These are phyloP conservation scores for Lepidochitona cinerea DNA, from an alignment of 2,888 invertebrate species.

Conservation along the genomic window DNA sequence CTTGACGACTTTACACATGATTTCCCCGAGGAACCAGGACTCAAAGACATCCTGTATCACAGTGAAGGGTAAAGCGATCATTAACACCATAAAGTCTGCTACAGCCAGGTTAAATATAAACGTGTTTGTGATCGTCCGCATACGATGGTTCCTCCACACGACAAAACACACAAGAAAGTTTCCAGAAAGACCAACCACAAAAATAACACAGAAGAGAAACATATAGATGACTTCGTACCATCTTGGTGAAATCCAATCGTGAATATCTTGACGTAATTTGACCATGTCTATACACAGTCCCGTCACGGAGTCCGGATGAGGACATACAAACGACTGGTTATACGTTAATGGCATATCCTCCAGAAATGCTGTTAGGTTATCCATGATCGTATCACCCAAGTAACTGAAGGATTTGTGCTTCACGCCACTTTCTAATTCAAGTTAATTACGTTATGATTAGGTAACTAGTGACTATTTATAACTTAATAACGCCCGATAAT, in stretches of 20 bases:
- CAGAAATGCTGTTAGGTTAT: no score
- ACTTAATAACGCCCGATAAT: no score
- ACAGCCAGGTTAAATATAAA: conserved; percentile 36
- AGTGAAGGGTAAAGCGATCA: conserved; percentile 31
- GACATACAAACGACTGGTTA: no score
- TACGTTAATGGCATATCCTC: no score
- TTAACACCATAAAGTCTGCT: conserved; percentile 33
- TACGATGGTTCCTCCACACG: conserved; percentile 20
- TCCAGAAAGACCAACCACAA: conserved; percentile 23
- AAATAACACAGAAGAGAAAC: conserved; percentile 19
- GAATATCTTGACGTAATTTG: background rate
- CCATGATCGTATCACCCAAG: no score
- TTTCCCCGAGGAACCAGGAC: conserved; percentile 36
- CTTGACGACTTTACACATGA: conserved; percentile 32
- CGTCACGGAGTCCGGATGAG: no score
- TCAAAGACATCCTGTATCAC: conserved; percentile 28
- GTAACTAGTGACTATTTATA: no score
- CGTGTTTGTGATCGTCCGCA: conserved; percentile 35
- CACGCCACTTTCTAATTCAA: no score
- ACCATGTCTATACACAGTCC: background rate
- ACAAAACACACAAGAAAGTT: conserved; percentile 28
- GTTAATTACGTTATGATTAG: no score
- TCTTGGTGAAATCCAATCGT: background rate
- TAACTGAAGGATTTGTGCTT: no score
- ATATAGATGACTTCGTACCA: conserved; percentile 13